Base-by-base conservation (phyloP, 2,888 invertebrate species). In the Cactoblastis cactorum region DNA sequence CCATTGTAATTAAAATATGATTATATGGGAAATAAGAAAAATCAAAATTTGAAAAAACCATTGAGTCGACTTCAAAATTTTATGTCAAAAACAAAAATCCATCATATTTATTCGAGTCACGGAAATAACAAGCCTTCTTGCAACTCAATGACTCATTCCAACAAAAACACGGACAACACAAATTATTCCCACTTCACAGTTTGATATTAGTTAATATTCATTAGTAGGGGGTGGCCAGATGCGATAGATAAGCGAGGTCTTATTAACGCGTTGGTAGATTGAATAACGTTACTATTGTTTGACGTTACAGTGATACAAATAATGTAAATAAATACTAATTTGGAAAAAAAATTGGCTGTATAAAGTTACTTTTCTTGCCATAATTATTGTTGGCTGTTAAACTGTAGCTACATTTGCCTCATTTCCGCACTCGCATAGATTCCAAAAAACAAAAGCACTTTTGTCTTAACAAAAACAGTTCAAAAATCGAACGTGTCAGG, bases 201-300 rank as follows among this genome's bases (percentile, higher is more conserved):
- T 80, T 74, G 67, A 65, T 79, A 82, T 82, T 83, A 77, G 81
- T 88, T 86, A 88, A 87, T 88, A 88, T 88, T 88, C 86, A 87
- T 85, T 85, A 87, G 77, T 56, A 59, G 65, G 74, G 74, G 80
- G 81, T 74, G 77, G 77, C 69, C 71, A 79, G 84, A 84, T 84
- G 74, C 57, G 61, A 69, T 67, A 72, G 85, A 83, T 83, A 83
- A 80, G 65, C 50, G 58, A 50, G 53, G 43, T 43, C 39, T 56
- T 53, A 55, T 67, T 69, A 69, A 61, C 65, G 65, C 62, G 57
- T 4, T 28, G 14, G 24, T 28, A 14, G 43, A 11, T 43, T 15
- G 11, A 24, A 24, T 41, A 24, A 41, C 41, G 15, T 3, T 52
- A 53, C 8, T 54, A 55, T 56, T 46, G 35, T 35, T 35, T 52